phyloP scores from a whole-genome alignment of 1,140 invertebrate genomes.

The Drosophila lacteicornis region DNA sequence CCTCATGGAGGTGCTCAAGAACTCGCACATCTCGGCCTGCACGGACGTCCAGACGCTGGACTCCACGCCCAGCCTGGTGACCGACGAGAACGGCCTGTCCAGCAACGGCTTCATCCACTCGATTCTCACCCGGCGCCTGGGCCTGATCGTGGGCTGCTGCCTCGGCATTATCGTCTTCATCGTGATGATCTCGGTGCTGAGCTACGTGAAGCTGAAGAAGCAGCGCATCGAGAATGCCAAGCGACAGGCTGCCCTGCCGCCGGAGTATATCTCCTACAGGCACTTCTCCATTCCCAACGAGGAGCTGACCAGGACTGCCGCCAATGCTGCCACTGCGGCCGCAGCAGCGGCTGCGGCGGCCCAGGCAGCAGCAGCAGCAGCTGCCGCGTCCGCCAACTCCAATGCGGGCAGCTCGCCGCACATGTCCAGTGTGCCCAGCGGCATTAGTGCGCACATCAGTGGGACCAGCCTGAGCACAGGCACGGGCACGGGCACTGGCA shows the following conservation, averaged over 20 bases:
- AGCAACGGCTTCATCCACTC: conserved; percentile 88
- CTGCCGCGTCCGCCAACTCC: neutral
- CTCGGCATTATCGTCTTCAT: conserved; percentile 94
- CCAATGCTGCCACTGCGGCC: conserved; percentile 32
- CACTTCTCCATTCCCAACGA: conserved; percentile 87
- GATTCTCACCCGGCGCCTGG: conserved; percentile 91
- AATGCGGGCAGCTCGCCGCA: conserved; percentile 33
- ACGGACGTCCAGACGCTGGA: conserved; percentile 91
- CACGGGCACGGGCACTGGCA: conserved; percentile 65
- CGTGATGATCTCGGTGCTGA: conserved; percentile 92
- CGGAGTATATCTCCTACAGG: conserved; percentile 91
- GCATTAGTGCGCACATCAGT: conserved; percentile 82
- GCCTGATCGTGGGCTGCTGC: conserved; percentile 93
- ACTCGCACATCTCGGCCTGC: conserved; percentile 90
- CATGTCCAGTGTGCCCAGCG: conserved; percentile 81
- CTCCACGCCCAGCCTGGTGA: conserved; percentile 88
- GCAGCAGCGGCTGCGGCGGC: conserved; percentile 35
- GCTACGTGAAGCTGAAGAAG: conserved; percentile 94
- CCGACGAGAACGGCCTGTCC: conserved; percentile 88
- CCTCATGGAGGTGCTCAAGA: conserved; percentile 88
- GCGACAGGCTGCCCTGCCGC: conserved; percentile 87
- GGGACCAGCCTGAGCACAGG: conserved; percentile 79
- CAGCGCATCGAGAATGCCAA: conserved; percentile 90
- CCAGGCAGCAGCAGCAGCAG: neutral
- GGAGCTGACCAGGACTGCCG: conserved; percentile 68